Base-by-base conservation (phyloP, 2,888 invertebrate species). In the Reticulitermes lucifugus region DNA sequence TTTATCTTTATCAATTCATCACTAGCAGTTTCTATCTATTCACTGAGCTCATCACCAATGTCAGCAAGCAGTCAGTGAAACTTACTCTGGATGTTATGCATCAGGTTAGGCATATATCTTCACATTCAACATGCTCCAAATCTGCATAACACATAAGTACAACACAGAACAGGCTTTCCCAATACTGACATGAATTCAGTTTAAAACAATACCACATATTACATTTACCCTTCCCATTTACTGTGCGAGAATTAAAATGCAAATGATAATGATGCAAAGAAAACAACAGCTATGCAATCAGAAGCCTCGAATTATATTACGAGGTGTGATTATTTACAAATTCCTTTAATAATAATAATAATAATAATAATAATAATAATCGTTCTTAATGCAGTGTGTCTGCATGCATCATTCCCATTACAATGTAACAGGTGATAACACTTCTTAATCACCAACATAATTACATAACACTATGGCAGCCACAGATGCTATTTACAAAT, bases 401-500 rank as follows among this genome's bases (percentile, higher is more conserved):
- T 77, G 43, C 35, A 22, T 77, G n/a, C 12, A 14, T 25, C 25
- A 22, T 14, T 14, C 25, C 14, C 12, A 29, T 79, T 51, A 51
- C 51, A 51, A n/a, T 51, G n/a, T 51, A 51, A 51, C 51, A 46
- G 25, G 51, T 25, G 10, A 25, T 79, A 43, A 79, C 25, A 51
- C 21, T 80, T 80, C 60, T 59, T 59, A 55, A 80, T 35, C 80
- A 46, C 35, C 35, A 59, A 79, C 21, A 35, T 79, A 46, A 55
- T 79, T 55, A 51, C 79, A 80, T 35, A 79, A 29, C 55, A 18
- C 80, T 80, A 80, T 80, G 80, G 60, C 80, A 80, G 18, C 51
- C 80, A 80, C 60, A 60, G 60, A 60, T 35, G 73, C 80, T 80
- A 80, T 60, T 35, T 80, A 80, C 80, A 80, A 79, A 79, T 35